Evolutionary conservation across 2,888 invertebrate genomes (phyloP).

Genomic region (Oeneis ivallda): DNA sequence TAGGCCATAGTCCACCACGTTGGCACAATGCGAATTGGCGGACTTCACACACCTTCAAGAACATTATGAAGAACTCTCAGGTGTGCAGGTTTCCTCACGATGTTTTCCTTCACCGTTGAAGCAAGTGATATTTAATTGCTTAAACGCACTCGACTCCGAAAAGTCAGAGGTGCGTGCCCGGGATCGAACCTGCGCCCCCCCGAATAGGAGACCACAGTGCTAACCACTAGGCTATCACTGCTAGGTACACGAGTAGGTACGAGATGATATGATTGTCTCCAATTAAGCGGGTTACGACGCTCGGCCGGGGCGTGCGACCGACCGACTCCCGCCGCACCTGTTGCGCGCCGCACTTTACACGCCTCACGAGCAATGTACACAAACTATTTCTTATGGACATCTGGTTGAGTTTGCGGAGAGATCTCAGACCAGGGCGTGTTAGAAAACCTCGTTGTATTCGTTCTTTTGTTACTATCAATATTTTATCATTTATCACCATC

Average conservation of each 20-base stretch:
- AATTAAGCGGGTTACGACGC: constrained; percentile 23
- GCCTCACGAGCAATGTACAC: background rate
- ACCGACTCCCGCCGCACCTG: background rate
- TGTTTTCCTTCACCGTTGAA: too few species aligned
- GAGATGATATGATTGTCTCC: constrained; percentile 10
- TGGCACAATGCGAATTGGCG: too few species aligned
- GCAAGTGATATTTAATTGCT: too few species aligned
- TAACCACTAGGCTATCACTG: too few species aligned
- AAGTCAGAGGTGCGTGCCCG: too few species aligned
- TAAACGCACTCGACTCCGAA: too few species aligned
- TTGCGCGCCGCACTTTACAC: background rate
- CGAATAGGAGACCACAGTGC: too few species aligned
- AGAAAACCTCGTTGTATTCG: background rate
- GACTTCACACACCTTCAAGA: too few species aligned
- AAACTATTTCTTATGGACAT: background rate
- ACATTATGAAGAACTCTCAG: too few species aligned
- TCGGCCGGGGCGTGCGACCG: constrained; percentile 24
- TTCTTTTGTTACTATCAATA: background rate
- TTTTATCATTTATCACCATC: background rate
- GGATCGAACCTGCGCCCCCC: too few species aligned
- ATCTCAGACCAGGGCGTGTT: background rate
- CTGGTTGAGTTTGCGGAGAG: background rate
- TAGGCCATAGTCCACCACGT: too few species aligned
- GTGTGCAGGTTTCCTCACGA: too few species aligned
- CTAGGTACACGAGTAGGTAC: background rate